Conservation (phyloP, 2,113 vertebrate genomes). For the Brachyistius frenatus region DNA sequence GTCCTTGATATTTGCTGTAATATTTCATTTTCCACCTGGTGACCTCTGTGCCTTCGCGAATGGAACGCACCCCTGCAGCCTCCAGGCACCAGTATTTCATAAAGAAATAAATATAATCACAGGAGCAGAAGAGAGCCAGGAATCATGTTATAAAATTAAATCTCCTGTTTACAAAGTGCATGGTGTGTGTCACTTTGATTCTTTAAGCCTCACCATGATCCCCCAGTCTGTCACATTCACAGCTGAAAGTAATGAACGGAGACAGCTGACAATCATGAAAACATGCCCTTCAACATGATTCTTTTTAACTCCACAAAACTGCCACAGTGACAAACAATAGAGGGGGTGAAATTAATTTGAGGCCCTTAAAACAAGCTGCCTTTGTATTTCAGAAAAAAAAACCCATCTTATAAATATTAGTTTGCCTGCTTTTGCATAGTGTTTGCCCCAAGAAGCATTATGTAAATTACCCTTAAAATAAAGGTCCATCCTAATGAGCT, state of each 20-base stretch:
- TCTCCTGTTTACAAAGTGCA: slow-evolving; percentile 32
- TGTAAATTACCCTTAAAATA: slow-evolving; percentile 24
- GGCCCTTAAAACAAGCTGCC: not conserved
- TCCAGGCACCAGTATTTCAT: slow-evolving; percentile 41
- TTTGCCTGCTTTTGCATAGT: not conserved
- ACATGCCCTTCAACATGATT: slow-evolving; percentile 6
- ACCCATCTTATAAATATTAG: not conserved
- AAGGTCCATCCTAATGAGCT: slow-evolving; percentile 22
- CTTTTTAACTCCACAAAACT: not conserved
- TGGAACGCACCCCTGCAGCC: slow-evolving; percentile 24
- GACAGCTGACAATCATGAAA: slow-evolving; percentile 20
- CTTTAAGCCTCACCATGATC: slow-evolving; percentile 17
- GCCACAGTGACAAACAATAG: not conserved
- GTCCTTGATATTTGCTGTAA: slow-evolving; percentile 28
- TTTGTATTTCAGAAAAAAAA: too few relatives aligned
- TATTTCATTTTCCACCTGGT: slow-evolving; percentile 43
- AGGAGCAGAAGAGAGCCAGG: slow-evolving; percentile 16
- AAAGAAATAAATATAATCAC: slow-evolving; percentile 42
- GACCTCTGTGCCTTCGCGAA: slow-evolving; percentile 33
- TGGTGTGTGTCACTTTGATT: slow-evolving; percentile 27
- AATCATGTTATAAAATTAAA: slow-evolving; percentile 38
- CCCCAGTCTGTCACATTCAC: slow-evolving; percentile 17
- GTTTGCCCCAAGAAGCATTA: not conserved
- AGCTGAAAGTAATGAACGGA: slow-evolving; percentile 3
- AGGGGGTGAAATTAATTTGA: not conserved